phyloP scores from a whole-genome alignment of 2,888 invertebrate species.

The Dynastes grantii region DNA sequence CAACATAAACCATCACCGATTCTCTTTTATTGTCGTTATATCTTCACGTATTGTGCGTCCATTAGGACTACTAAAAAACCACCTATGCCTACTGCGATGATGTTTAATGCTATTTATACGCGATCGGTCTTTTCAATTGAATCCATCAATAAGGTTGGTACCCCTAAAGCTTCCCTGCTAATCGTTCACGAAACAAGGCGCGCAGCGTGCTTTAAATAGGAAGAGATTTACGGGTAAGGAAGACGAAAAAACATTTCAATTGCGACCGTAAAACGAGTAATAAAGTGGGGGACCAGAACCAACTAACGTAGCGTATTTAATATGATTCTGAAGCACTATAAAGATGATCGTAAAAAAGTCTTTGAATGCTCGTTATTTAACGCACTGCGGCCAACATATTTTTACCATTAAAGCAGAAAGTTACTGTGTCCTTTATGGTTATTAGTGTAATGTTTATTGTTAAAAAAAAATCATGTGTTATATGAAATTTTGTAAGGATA shows the following conservation, averaged over 20 bases:
- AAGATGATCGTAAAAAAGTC: slow-evolving; percentile 28
- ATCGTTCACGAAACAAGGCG: background rate
- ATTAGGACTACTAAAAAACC: slow-evolving; percentile 12
- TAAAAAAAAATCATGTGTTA: too few relatives aligned
- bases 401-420: slow-evolving; percentile 24
- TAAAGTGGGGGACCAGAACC: slow-evolving; percentile 22
- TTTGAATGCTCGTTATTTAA: slow-evolving; percentile 31
- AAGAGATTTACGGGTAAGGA: background rate
- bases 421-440: background rate
- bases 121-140: slow-evolving; percentile 4
- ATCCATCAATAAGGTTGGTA: background rate
- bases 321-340: slow-evolving; percentile 28
- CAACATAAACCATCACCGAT: background rate
- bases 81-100: background rate
- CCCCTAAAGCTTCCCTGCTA: background rate
- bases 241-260: slow-evolving; percentile 17
- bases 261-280: slow-evolving; percentile 21
- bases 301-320: slow-evolving; percentile 22
- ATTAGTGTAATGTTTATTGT: too few relatives aligned
- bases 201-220: background rate
- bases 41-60: slow-evolving; percentile 25
- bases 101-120: background rate
- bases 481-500: too few relatives aligned
- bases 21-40: slow-evolving; percentile 16
- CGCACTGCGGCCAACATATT: slow-evolving; percentile 16